Evolutionary conservation across 2,113 vertebrate genomes (phyloP).

Genomic region (Vicugna pacos): DNA sequence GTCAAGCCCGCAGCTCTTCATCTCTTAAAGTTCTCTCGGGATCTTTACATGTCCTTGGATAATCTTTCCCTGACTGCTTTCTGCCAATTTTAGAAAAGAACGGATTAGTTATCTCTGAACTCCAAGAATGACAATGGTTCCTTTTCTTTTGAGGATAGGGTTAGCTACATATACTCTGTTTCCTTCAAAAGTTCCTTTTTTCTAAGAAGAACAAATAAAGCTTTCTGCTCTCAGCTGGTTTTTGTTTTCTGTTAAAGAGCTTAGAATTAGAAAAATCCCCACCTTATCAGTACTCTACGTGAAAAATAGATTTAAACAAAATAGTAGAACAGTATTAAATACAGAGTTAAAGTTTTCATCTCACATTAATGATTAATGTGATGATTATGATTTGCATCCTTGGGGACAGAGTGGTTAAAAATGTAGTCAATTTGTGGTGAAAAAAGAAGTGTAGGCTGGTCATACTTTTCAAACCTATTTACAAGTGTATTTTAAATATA

Average conservation of each 20-base stretch:
- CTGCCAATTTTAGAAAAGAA: constrained; percentile 38
- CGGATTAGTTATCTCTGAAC: background rate
- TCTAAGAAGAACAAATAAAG: background rate
- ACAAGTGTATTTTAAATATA: background rate
- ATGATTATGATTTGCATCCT: background rate
- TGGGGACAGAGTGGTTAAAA: background rate
- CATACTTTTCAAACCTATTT: constrained; percentile 6
- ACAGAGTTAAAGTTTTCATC: background rate
- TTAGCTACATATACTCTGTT: background rate
- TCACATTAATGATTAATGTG: background rate
- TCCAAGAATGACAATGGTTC: background rate
- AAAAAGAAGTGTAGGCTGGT: background rate
- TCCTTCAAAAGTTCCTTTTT: constrained; percentile 26
- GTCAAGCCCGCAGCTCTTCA: background rate
- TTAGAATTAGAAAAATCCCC: constrained; percentile 41
- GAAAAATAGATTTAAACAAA: constrained; percentile 10
- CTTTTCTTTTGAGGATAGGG: background rate
- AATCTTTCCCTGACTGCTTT: constrained; percentile 18
- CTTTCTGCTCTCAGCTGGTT: constrained; percentile 6
- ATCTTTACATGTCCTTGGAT: background rate
- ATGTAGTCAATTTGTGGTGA: background rate
- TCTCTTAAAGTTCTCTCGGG: background rate
- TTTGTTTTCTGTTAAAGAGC: constrained; percentile 10
- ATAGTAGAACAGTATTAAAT: background rate
- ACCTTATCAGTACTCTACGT: background rate